phyloP scores from a whole-genome alignment of 2,888 invertebrate genomes.

The Patella ulyssiponensis region DNA sequence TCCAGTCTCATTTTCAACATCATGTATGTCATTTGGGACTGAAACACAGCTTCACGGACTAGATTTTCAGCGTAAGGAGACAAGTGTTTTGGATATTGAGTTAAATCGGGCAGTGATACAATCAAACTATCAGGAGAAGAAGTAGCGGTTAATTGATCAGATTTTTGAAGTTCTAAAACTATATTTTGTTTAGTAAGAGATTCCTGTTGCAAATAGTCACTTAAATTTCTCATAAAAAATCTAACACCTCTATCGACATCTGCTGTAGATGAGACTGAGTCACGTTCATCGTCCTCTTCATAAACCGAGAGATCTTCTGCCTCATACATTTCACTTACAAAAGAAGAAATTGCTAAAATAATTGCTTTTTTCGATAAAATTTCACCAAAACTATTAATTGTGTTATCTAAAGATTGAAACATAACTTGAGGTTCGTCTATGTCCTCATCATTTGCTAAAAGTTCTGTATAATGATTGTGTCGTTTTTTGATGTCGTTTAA shows the following conservation, averaged over 20 bases:
- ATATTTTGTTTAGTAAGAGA: slow-evolving; percentile 29
- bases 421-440: slow-evolving; percentile 36
- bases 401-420: slow-evolving; percentile 41
- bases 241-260: slow-evolving; percentile 35
- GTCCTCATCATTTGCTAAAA: slow-evolving; percentile 26
- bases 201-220: slow-evolving; percentile 31
- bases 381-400: slow-evolving; percentile 47
- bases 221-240: slow-evolving; percentile 36
- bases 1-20: slow-evolving; percentile 58
- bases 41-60: slow-evolving; percentile 83
- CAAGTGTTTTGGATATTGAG: slow-evolving; percentile 47
- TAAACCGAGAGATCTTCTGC: slow-evolving; percentile 22
- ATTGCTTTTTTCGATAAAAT: slow-evolving; percentile 38
- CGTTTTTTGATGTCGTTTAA: slow-evolving; percentile 32
- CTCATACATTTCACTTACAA: slow-evolving; percentile 33
- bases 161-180: slow-evolving; percentile 27
- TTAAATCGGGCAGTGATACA: slow-evolving; percentile 49
- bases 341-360: slow-evolving; percentile 31
- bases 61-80: slow-evolving; percentile 75
- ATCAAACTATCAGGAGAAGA: slow-evolving; percentile 15
- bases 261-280: slow-evolving; percentile 8
- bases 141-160: background rate
- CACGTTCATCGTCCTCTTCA: slow-evolving; percentile 27
- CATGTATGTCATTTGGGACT: slow-evolving; percentile 76
- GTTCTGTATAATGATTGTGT: slow-evolving; percentile 32